Evolutionary conservation across 2,113 vertebrate genomes (phyloP), one percentile per base, ranked within the genome.

Genomic region (Mustela lutreola): DNA sequence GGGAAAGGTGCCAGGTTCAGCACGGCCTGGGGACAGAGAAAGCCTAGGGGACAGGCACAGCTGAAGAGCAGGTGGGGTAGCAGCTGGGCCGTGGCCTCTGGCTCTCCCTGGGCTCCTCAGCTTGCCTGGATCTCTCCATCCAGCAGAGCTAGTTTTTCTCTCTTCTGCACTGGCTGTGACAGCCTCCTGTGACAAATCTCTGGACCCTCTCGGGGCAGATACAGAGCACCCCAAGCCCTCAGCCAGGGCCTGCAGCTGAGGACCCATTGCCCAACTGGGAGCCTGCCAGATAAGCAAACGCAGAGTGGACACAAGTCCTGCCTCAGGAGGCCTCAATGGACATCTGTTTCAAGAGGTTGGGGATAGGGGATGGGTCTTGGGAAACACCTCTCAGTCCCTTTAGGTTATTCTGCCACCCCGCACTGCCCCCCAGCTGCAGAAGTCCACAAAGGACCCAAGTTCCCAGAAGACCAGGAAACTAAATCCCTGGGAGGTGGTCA

Each of bases 61-160:
- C 67, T 1, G 19, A 26, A 45, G 92, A 33, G 16, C 0, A 2
- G 62, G 53, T 21, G 48, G 50, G 4, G 26, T 7, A 1, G 53
- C 10, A 48, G n/a, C 78, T 58, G 36, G 45, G 15, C 80, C 50
- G 12, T 7, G 36, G 70, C 14, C 81, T 87, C 63, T 36, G 67
- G 21, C 50, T 53, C 76, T 31, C 33, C n/a, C 28, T 48, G 36
- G n/a, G 53, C 53, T 87, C 75, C 21, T 56, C 0, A 5, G 7
- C 58, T 75, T 56, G 63, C 24, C 42, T 24, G 2, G 33, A 75
- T 1, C 0, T 14, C 85, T 82, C 78, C 4, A 0, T 10, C 80
- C 42, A 88, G 91, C 58, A 96, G 11, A 94, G 33, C 10, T 18
- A 39, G 75, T 36, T 91, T 83, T 95, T 78, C 56, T 75, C 50